Evolutionary conservation across 1,140 invertebrate species (phyloP), one percentile per base, ranked within the genome.

Genomic region (Orchesella cincta): DNA sequence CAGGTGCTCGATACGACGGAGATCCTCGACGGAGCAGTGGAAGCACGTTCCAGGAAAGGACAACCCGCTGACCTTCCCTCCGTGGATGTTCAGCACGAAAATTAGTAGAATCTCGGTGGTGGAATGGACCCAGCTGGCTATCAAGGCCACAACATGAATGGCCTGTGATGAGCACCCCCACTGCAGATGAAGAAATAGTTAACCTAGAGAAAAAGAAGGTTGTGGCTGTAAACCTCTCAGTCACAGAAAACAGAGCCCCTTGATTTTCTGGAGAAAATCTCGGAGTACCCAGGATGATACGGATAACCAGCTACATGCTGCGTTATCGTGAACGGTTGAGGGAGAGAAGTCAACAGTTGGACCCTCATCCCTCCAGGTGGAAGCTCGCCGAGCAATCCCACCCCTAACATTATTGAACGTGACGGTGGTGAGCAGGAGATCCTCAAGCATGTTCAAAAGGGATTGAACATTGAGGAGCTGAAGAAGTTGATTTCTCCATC

Each of bases 31-130:
- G 18, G 57, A 73, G 14, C 31, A 85, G 31, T 88, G 86, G 88
- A n/a, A 54, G 26, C 85, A 88, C 77, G 83, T 88, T 0, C 70
- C 76, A 16, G 82, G 84, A 0, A 67, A 74, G 29, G 70, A 84
- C 0, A 88, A 88, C 80, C 85, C 86, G 85, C 85, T 0, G 86
- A 88, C 82, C 73, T 82, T 1, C 81, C 85, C 0, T 85, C 3
- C 80, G 86, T 73, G 86, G 86, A 20, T 8, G 79, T 26, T 8
- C 5, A 5, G 57, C 57, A 23, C n/a, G 12, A 12, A 5, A 26
- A 64, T 26, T 64, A 5, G 5, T 64, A 12, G n/a, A 31, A 8
- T 26, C 23, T 31, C n/a, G 23, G 29, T 64, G 57, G 57, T 64
- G 57, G 57, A 31, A 64, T 23, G 57, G 57, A 64, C 57, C 57